A percentile compares a stretch with the other conserved stretches of the same genome.
Conservation (phyloP, 2,888 invertebrate genomes). For the Drosophila trichaetosa region DNA sequence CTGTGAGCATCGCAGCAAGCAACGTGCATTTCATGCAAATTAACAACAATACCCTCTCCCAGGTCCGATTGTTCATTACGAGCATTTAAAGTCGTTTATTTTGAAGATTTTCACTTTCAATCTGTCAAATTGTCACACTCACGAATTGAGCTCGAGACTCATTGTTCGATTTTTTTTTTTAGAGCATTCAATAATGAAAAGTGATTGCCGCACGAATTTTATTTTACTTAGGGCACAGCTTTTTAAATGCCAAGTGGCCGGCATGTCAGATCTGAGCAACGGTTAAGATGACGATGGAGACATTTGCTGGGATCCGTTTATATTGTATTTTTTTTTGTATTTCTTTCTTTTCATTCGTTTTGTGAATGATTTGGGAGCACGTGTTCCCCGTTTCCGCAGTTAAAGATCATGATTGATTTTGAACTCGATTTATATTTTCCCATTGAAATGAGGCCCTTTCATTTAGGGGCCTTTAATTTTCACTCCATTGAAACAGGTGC, state of each 20-base stretch:
- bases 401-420: slow-evolving; percentile 44
- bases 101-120: slow-evolving; percentile 72
- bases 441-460: slow-evolving; percentile 38
- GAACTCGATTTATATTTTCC: slow-evolving; percentile 34
- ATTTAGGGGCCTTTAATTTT: slow-evolving; percentile 42
- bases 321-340: slow-evolving; percentile 1
- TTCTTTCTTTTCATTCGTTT: slow-evolving; percentile 17
- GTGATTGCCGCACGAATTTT: slow-evolving; percentile 67
- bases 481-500: slow-evolving; percentile 52
- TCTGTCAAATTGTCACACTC: slow-evolving; percentile 76
- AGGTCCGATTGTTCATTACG: slow-evolving; percentile 41
- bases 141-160: slow-evolving; percentile 47
- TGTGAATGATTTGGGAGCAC: slow-evolving; percentile 52
- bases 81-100: slow-evolving; percentile 66
- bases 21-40: slow-evolving; percentile 78
- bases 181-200: slow-evolving; percentile 65
- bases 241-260: slow-evolving; percentile 49
- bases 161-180: slow-evolving; percentile 51
- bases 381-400: slow-evolving; percentile 68
- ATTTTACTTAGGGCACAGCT: slow-evolving; percentile 39
- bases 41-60: slow-evolving; percentile 56
- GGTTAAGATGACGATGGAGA: slow-evolving; percentile 34
- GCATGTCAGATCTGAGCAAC: slow-evolving; percentile 43
- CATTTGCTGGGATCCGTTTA: slow-evolving; percentile 24
- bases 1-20: slow-evolving; percentile 44